Evolutionary conservation across 2,888 invertebrate species (phyloP).

Genomic region (Cephus spinipes): DNA sequence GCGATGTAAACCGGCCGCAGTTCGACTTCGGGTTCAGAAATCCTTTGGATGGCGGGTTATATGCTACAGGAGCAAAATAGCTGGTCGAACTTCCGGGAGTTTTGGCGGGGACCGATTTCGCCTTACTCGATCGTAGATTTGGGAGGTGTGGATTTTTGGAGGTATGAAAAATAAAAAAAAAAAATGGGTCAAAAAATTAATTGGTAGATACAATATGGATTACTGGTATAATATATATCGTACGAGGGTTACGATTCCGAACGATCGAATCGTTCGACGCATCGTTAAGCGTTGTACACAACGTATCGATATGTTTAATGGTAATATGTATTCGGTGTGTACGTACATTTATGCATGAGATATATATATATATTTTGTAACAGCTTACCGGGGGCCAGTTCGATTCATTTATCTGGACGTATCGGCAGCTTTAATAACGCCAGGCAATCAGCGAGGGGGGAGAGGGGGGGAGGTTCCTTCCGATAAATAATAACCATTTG

Average conservation of each 20-base stretch:
- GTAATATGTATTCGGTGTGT: too few species aligned
- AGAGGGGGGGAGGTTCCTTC: background rate
- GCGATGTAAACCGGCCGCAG: conserved; percentile 17
- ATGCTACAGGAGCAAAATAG: too few species aligned
- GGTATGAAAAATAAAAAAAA: conserved; percentile 13
- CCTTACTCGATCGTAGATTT: conserved; percentile 28
- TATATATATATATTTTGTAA: too few species aligned
- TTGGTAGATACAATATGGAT: too few species aligned
- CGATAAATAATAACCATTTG: conserved; percentile 64
- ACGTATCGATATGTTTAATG: too few species aligned
- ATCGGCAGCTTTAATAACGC: conserved; percentile 58
- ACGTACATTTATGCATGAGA: too few species aligned
- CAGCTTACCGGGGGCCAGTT: background rate
- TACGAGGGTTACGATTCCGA: too few species aligned
- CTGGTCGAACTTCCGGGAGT: too few species aligned
- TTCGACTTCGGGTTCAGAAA: conserved; percentile 18
- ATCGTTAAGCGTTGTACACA: too few species aligned
- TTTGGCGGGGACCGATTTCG: background rate
- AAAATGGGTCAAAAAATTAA: conserved; percentile 25
- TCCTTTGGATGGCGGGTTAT: too few species aligned
- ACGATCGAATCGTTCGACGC: too few species aligned
- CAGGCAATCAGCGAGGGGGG: conserved; percentile 47
- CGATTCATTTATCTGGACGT: conserved; percentile 45
- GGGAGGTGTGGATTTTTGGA: conserved; percentile 30
- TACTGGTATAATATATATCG: conserved; percentile 24